A percentile compares a stretch with the other conserved stretches of the same genome.
These are phyloP conservation scores for Rissa tridactyla DNA, from an alignment of 2,113 vertebrate species.

Conservation along the genomic window DNA sequence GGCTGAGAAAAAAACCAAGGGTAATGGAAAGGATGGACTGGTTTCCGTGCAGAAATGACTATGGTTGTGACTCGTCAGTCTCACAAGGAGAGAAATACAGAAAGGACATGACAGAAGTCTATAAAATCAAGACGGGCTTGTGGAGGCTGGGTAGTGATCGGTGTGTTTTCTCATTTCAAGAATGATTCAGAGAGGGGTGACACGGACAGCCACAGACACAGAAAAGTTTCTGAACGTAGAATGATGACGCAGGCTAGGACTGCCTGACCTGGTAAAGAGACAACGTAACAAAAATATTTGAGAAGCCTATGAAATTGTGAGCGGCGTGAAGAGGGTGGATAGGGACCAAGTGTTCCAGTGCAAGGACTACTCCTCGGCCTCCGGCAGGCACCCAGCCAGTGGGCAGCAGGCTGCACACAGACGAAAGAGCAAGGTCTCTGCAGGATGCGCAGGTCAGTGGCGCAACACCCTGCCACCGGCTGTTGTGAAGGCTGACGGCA, in stretches of 20 bases:
- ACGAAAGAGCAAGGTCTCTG: not conserved
- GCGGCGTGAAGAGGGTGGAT: not conserved
- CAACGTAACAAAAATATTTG: not conserved
- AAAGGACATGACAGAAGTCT: not conserved
- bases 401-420: not conserved
- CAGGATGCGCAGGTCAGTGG: not conserved
- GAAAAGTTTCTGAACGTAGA: not conserved
- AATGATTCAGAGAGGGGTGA: not conserved
- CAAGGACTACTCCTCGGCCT: not conserved
- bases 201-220: not conserved
- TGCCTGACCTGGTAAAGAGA: not conserved
- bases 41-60: not conserved
- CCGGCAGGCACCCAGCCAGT: not conserved
- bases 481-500: not conserved
- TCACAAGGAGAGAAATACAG: not conserved
- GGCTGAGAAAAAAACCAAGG: not conserved
- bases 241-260: not conserved
- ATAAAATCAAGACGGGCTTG: not conserved
- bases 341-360: not conserved
- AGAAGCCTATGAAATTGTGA: not conserved
- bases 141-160: not conserved
- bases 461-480: accelerated
- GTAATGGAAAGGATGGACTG: not conserved
- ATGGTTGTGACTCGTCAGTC: not conserved
- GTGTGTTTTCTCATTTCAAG: not conserved